phyloP scores from a whole-genome alignment of 2,888 invertebrate genomes.

The Rhaphigaster nebulosa region DNA sequence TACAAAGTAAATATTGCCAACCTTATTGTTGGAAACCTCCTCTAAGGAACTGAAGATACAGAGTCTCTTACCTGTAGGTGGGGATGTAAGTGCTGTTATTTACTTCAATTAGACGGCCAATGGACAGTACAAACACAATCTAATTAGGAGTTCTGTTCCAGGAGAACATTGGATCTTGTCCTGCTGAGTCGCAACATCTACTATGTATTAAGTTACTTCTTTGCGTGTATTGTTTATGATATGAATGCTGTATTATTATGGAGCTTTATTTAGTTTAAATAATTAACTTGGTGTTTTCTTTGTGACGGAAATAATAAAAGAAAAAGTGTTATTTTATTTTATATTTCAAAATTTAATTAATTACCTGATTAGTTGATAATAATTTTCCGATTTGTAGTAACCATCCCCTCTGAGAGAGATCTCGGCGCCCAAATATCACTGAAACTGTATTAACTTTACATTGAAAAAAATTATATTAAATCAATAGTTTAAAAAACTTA shows the following conservation, averaged over 20 bases:
- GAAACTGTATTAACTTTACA: too few relatives aligned
- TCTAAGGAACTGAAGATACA: neutral
- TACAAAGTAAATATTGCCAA: neutral
- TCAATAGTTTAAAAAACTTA: too few relatives aligned
- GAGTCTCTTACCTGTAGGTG: neutral
- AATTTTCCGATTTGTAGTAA: too few relatives aligned
- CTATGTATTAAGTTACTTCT: neutral
- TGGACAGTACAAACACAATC: conserved; percentile 6
- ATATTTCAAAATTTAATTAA: too few relatives aligned
- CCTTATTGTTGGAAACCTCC: neutral
- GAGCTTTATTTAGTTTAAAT: neutral
- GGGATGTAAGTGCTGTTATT: neutral
- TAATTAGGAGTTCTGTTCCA: neutral
- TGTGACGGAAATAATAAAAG: too few relatives aligned
- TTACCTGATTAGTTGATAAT: too few relatives aligned
- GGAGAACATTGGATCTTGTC: neutral
- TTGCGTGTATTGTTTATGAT: neutral
- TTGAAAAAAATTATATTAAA: too few relatives aligned
- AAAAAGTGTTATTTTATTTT: too few relatives aligned
- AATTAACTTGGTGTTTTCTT: neutral
- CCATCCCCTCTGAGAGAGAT: too few relatives aligned
- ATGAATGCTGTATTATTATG: neutral
- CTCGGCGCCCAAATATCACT: too few relatives aligned
- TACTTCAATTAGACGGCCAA: neutral
- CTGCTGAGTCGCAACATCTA: neutral